phyloP scores from a whole-genome alignment of 2,113 vertebrate species.

The Carassius gibelio region DNA sequence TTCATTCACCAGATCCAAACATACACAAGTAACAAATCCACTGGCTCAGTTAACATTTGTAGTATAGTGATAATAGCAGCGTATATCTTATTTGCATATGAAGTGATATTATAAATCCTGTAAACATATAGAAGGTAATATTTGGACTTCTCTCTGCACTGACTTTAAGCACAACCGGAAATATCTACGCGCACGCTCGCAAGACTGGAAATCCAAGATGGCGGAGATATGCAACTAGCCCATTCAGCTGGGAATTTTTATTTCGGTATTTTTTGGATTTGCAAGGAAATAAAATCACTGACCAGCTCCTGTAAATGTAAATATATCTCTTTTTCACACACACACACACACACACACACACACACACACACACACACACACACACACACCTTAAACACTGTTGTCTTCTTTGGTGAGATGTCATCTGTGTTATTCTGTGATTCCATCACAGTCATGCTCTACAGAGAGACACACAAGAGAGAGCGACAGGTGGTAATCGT shows the following conservation, averaged over 20 bases:
- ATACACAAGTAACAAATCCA: too few relatives aligned
- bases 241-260: neutral
- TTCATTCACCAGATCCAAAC: too few relatives aligned
- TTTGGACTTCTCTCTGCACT: too few relatives aligned
- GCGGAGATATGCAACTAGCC: too few relatives aligned
- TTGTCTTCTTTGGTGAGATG: slow-evolving; percentile 96
- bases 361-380: slow-evolving; percentile 69
- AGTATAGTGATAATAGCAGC: too few relatives aligned
- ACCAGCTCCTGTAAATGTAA: neutral
- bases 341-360: slow-evolving; percentile 73
- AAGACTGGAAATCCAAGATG: too few relatives aligned
- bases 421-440: slow-evolving; percentile 91
- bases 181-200: too few relatives aligned
- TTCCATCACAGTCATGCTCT: slow-evolving; percentile 97
- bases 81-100: too few relatives aligned
- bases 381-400: slow-evolving; percentile 86
- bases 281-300: neutral
- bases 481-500: neutral
- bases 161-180: too few relatives aligned
- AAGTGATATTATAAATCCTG: too few relatives aligned
- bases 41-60: too few relatives aligned
- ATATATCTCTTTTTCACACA: neutral
- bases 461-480: slow-evolving; percentile 48
- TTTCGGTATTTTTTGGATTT: neutral
- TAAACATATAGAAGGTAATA: too few relatives aligned